phyloP scores from a whole-genome alignment of 1,140 invertebrate genomes.

The Trachymyrmex cornetzi region DNA sequence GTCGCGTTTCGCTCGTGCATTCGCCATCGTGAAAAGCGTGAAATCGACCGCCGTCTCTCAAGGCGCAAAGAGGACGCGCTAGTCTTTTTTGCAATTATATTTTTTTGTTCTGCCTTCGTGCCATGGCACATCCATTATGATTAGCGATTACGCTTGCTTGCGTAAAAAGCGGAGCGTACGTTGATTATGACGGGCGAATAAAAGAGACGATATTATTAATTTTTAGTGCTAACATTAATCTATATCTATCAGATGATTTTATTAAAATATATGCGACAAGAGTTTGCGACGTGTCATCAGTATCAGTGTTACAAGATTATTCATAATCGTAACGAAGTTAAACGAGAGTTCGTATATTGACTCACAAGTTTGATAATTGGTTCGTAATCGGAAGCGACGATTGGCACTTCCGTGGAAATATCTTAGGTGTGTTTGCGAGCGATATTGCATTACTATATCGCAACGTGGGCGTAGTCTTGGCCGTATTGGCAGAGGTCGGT shows the following conservation, averaged over 20 bases:
- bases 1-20: slow-evolving; percentile 37
- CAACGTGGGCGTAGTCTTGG: slow-evolving; percentile 28
- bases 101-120: background rate
- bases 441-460: slow-evolving; percentile 17
- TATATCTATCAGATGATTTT: background rate
- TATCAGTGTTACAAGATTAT: background rate
- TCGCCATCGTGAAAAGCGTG: slow-evolving; percentile 33
- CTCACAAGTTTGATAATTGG: background rate
- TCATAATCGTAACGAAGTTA: background rate
- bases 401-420: slow-evolving; percentile 35
- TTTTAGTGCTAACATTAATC: background rate
- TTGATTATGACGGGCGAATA: background rate
- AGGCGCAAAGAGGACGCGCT: background rate
- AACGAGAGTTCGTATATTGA: no score
- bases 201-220: slow-evolving; percentile 6
- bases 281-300: background rate
- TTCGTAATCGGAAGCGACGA: slow-evolving; percentile 29
- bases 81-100: slow-evolving; percentile 41
- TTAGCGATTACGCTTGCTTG: background rate
- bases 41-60: slow-evolving; percentile 42
- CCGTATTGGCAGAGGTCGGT: slow-evolving; percentile 40
- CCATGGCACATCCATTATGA: slow-evolving; percentile 11
- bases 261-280: background rate
- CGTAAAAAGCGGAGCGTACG: background rate
- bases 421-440: slow-evolving; percentile 39